A percentile compares a stretch with the other conserved stretches of the same genome.
Evolutionary conservation across 2,113 vertebrate genomes (phyloP).

Genomic region (Scatophagus argus): DNA sequence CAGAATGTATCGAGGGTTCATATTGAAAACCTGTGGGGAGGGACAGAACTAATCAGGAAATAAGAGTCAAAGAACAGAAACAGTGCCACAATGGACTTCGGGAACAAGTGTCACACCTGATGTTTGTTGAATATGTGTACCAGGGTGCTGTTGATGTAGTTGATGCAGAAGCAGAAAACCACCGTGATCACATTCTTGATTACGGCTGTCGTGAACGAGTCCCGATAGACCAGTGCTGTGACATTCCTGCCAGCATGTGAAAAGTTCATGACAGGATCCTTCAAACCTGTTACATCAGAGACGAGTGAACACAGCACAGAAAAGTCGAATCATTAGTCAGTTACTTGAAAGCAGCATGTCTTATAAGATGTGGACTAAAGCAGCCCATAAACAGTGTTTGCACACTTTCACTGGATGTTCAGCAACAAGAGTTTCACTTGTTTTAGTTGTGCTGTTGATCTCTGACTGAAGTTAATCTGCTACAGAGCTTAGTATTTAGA

Average conservation of each 20-base stretch:
- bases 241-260: constrained; percentile 30
- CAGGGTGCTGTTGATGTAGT: constrained; percentile 72
- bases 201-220: constrained; percentile 44
- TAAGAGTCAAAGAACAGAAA: neutral
- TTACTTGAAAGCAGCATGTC: too few species aligned
- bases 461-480: too few species aligned
- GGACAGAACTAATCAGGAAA: neutral
- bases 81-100: neutral
- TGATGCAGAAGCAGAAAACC: constrained; percentile 71
- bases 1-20: constrained; percentile 79
- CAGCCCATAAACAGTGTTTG: too few species aligned
- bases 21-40: constrained; percentile 56
- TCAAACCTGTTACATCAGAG: neutral
- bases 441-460: too few species aligned
- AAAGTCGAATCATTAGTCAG: too few species aligned
- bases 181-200: constrained; percentile 70
- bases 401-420: too few species aligned
- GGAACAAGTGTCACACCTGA: constrained; percentile 38
- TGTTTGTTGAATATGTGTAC: constrained; percentile 73
- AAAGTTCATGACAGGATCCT: neutral
- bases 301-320: too few species aligned
- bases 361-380: too few species aligned
- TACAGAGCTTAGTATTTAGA: too few species aligned
- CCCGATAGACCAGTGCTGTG: constrained; percentile 14
- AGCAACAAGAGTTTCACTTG: too few species aligned